Conservation (phyloP, 2,113 vertebrate genomes). For the Galbula dea region DNA sequence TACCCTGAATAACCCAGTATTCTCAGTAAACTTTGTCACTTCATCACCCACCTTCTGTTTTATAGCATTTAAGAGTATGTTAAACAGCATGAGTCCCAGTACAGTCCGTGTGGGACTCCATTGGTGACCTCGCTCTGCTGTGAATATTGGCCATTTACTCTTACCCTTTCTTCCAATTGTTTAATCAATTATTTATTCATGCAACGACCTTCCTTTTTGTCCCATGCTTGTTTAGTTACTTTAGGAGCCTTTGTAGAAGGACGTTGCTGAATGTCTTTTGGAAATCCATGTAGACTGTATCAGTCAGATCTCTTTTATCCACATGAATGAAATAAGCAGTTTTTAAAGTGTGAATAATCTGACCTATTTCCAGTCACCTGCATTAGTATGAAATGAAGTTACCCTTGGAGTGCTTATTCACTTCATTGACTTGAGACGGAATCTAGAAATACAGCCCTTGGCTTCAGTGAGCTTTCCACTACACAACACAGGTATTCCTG, state of each 20-base stretch:
- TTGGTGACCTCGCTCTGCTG: background rate
- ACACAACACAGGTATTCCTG: background rate
- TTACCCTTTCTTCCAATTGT: background rate
- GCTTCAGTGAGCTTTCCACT: background rate
- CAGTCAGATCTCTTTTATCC: background rate
- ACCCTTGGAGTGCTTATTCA: background rate
- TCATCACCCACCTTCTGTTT: background rate
- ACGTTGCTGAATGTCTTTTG: background rate
- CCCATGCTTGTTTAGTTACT: background rate
- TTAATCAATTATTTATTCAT: conserved; percentile 48
- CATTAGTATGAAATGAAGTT: background rate
- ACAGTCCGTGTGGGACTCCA: background rate
- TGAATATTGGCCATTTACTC: conserved; percentile 24
- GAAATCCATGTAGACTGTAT: background rate
- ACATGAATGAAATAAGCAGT: background rate
- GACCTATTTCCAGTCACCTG: conserved; percentile 14
- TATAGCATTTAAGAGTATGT: background rate
- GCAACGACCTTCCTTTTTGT: conserved; percentile 3
- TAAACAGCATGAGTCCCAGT: background rate
- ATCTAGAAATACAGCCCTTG: background rate
- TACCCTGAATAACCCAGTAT: background rate
- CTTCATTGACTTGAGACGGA: background rate
- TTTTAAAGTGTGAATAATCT: conserved; percentile 23
- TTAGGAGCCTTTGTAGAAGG: background rate
- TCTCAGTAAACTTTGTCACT: background rate